Base-by-base conservation (phyloP, 2,797 vertebrate genomes). In the Muraenolepis orangiensis region DNA sequence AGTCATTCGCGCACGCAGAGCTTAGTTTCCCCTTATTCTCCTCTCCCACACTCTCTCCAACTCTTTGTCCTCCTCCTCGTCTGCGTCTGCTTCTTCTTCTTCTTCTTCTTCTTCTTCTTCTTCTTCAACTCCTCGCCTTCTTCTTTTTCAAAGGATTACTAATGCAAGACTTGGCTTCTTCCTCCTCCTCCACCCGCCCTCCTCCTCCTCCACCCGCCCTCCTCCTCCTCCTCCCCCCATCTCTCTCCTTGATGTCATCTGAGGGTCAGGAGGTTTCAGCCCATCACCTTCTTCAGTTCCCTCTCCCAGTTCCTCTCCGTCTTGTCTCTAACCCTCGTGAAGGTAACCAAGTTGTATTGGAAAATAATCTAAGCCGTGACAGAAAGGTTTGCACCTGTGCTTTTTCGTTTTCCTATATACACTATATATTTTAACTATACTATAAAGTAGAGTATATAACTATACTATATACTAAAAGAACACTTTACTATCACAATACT, bases 201-300 rank as follows among this genome's bases (percentile, higher is more conserved):
- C 81, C 71, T 28, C 23, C 61, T 7, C 61, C 61, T 8, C 74
- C n/a, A n/a, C n/a, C n/a, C n/a, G n/a, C n/a, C 51, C 70, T 51
- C 23, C 46, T 34, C 81, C 71, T 28, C 23, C 61, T 7, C 61
- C 61, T 8, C 74, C n/a, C n/a, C n/a, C n/a, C n/a, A n/a, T n/a
- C n/a, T n/a, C n/a, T n/a, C 40, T 66, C 32, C 70, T 78, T 31
- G 18, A 32, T 72, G 69, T 94, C 93, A 94, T 92, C 91, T 95
- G 92, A 93, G 67, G 74, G 88, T 92, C 92, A 93, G 89, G 88
- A 91, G 93, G 81, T 85, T 80, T 88, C 76, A 76, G 81, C 82
- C 75, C 74, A 81, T 85, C 80, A 61, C 68, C 76, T 72, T 81
- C 78, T 81, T 34, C 72, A 14, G 2, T 8, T 11, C 51, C 42